Evolutionary conservation across 2,113 vertebrate species (phyloP).

Genomic region (Mirza zaza): DNA sequence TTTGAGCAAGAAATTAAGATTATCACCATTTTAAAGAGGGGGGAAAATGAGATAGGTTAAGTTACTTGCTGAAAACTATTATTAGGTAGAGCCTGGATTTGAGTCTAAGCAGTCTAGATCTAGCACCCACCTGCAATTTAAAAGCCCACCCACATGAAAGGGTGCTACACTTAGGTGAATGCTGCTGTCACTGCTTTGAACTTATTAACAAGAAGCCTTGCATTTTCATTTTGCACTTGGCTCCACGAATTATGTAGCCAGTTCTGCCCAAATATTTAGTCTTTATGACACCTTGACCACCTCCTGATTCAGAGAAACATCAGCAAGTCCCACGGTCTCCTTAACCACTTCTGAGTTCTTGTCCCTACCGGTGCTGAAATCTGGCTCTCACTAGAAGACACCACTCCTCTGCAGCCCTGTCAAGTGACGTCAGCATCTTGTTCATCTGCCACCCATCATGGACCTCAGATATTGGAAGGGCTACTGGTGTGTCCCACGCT

Average conservation of each 20-base stretch:
- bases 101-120: neutral
- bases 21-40: neutral
- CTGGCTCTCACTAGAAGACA: neutral
- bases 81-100: neutral
- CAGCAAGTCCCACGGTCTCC: neutral
- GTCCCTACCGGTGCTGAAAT: neutral
- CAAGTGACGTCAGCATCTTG: rapidly evolving
- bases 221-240: neutral
- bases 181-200: neutral
- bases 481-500: rapidly evolving
- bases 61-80: neutral
- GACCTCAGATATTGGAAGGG: neutral
- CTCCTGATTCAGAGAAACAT: neutral
- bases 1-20: neutral
- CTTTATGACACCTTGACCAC: neutral
- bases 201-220: neutral
- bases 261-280: neutral
- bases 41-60: neutral
- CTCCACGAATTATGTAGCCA: neutral
- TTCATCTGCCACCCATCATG: rapidly evolving
- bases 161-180: neutral
- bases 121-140: neutral
- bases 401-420: neutral
- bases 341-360: neutral
- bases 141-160: neutral